phyloP scores from a whole-genome alignment of 2,888 invertebrate genomes.

The Eurois occulta region DNA sequence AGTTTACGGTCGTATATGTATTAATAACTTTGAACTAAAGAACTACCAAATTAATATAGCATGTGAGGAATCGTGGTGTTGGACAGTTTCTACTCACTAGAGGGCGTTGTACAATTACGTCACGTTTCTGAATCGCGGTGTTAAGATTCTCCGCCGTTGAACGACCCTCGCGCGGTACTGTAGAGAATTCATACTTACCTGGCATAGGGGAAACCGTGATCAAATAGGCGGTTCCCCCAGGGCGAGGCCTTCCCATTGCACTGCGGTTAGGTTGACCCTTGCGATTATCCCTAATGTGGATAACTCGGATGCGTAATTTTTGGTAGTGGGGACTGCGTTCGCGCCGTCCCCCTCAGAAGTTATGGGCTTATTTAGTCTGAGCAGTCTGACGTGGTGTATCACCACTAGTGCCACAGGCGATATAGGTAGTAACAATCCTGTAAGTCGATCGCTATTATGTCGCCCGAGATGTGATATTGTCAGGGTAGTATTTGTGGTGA shows the following conservation, averaged over 20 bases:
- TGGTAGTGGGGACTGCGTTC: constrained; percentile 31
- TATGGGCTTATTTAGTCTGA: no score
- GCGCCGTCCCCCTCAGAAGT: constrained; percentile 13
- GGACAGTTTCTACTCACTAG: background rate
- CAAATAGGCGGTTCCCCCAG: constrained; percentile 35
- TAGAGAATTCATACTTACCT: constrained; percentile 7
- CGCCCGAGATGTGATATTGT: no score
- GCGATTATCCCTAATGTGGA: constrained; percentile 33
- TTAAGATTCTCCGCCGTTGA: constrained; percentile 27
- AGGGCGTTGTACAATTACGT: constrained; percentile 17
- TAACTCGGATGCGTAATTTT: constrained; percentile 34
- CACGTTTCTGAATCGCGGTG: constrained; percentile 27
- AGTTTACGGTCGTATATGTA: background rate
- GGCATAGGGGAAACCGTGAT: constrained; percentile 37
- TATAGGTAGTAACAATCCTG: no score
- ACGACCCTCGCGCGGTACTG: background rate
- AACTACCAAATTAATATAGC: background rate
- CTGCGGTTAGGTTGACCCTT: constrained; percentile 38
- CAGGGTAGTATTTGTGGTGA: no score
- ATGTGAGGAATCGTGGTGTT: background rate
- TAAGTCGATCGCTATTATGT: no score
- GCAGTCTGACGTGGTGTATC: no score
- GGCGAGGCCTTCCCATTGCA: constrained; percentile 36
- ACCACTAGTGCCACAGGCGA: no score
- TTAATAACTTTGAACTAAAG: background rate